Evolutionary conservation across 2,797 vertebrate species (phyloP).

Genomic region (Alectoris magna): DNA sequence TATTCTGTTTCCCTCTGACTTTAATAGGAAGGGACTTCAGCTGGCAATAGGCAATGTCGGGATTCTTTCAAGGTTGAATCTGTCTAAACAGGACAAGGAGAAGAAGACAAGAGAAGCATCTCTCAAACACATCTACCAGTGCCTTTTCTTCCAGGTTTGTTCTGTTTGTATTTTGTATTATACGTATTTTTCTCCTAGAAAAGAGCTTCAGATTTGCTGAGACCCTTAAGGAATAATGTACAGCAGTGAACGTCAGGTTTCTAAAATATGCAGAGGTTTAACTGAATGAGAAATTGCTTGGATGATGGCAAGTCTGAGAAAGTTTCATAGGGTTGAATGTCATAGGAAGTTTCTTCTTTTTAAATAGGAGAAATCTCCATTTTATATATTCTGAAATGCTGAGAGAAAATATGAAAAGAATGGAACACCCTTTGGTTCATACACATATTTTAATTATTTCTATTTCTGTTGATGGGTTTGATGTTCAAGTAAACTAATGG

Average conservation of each 20-base stretch:
- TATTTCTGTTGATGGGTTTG: neutral
- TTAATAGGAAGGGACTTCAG: conserved; percentile 9
- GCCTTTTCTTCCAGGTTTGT: neutral
- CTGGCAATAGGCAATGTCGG: neutral
- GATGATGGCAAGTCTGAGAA: neutral
- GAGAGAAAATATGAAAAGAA: neutral
- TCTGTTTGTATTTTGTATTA: fast-evolving
- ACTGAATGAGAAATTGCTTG: neutral
- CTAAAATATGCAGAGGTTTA: neutral
- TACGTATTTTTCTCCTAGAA: neutral
- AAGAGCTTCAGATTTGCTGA: neutral
- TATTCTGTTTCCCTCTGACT: conserved; percentile 40
- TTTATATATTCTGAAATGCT: neutral
- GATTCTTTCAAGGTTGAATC: neutral
- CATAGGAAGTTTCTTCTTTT: neutral
- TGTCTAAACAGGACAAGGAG: neutral
- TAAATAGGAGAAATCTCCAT: neutral
- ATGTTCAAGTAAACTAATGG: neutral
- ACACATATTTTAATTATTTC: neutral
- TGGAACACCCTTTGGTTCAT: neutral
- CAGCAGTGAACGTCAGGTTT: neutral
- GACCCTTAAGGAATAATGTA: neutral
- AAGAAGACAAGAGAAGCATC: neutral
- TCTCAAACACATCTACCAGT: neutral
- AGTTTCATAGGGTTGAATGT: neutral